These are phyloP conservation scores for Poeciliopsis turneri DNA, from an alignment of 2,797 vertebrate genomes.

Conservation along the genomic window DNA sequence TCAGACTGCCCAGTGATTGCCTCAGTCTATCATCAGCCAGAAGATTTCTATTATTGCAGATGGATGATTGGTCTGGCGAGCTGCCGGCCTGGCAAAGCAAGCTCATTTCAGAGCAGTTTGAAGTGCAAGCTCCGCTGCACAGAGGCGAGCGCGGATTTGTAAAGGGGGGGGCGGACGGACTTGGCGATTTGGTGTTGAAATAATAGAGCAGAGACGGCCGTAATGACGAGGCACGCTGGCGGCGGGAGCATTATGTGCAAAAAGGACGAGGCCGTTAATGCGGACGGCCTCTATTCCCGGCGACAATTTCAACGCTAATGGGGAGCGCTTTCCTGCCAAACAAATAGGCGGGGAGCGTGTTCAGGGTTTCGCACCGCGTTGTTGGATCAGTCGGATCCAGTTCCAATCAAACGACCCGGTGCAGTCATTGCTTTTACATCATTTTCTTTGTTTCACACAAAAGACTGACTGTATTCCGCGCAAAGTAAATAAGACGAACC, in stretches of 20 bases:
- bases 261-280: slow-evolving; percentile 65
- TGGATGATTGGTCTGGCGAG: slow-evolving; percentile 78
- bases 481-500: background rate
- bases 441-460: slow-evolving; percentile 33
- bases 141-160: slow-evolving; percentile 24
- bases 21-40: slow-evolving; percentile 77
- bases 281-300: slow-evolving; percentile 67
- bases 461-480: slow-evolving; percentile 38
- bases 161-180: slow-evolving; percentile 37
- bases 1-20: slow-evolving; percentile 77
- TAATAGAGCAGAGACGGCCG: slow-evolving; percentile 68
- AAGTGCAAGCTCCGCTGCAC: slow-evolving; percentile 64
- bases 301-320: slow-evolving; percentile 71
- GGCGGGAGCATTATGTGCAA: slow-evolving; percentile 59
- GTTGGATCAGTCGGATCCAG: slow-evolving; percentile 15
- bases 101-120: slow-evolving; percentile 71
- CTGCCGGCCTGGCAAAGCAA: slow-evolving; percentile 74
- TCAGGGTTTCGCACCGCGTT: slow-evolving; percentile 48
- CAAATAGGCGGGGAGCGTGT: slow-evolving; percentile 71
- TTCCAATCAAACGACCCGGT: background rate
- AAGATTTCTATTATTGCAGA: slow-evolving; percentile 80
- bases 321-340: slow-evolving; percentile 63
- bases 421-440: background rate
- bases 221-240: slow-evolving; percentile 68
- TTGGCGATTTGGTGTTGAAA: slow-evolving; percentile 69